phyloP scores from a whole-genome alignment of 2,113 vertebrate species.

The Petrocephalus microphthalmus region DNA sequence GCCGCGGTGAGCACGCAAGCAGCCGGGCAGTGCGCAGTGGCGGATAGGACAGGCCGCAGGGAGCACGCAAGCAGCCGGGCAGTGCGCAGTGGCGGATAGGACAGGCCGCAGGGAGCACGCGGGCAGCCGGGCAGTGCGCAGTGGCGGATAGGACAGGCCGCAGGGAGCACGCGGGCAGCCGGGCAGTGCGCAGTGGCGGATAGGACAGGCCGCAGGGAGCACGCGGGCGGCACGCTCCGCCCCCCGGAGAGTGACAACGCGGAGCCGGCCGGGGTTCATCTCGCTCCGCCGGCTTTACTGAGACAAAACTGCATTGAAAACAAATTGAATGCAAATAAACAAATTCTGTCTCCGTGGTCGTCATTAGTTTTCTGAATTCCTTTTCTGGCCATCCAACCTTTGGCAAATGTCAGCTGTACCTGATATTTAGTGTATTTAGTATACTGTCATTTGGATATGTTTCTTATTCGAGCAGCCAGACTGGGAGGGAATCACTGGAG shows the following conservation, averaged over 20 bases:
- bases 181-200: too few relatives aligned
- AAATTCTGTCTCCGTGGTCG: neutral
- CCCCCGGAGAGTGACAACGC: neutral
- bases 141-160: too few relatives aligned
- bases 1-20: neutral
- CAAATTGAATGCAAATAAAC: slow-evolving; percentile 30
- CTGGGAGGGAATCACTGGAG: neutral
- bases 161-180: too few relatives aligned
- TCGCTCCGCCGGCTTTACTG: neutral
- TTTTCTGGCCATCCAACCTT: neutral
- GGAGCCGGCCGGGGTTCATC: neutral
- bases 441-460: neutral
- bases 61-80: too few relatives aligned
- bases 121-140: too few relatives aligned
- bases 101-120: too few relatives aligned
- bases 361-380: neutral
- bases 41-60: too few relatives aligned
- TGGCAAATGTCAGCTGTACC: neutral
- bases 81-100: too few relatives aligned
- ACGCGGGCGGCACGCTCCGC: neutral
- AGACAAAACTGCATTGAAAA: slow-evolving; percentile 19
- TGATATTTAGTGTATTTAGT: neutral
- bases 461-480: neutral
- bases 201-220: too few relatives aligned
- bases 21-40: too few relatives aligned